Evolutionary conservation across 1,140 invertebrate species (phyloP), one percentile per base, ranked within the genome.

Genomic region (Scylla paramamosain): DNA sequence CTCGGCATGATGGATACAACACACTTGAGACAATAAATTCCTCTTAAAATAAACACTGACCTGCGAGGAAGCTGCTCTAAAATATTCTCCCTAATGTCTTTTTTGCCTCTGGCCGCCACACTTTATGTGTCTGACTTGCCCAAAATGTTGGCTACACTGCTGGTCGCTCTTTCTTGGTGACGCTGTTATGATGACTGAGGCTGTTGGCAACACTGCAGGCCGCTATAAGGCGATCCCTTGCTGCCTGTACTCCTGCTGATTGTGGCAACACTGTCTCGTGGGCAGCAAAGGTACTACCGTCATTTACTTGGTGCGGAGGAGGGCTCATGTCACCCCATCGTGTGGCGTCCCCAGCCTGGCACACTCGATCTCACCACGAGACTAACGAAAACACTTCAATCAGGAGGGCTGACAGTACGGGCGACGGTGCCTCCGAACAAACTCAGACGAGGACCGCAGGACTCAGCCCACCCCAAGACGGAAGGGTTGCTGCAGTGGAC

Each of bases 61-160:
- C 93, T 91, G 87, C 93, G 46, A 94, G 88, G 88, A 91, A 94
- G 88, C 93, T 91, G 82, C 93, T 84, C 93, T 94, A 84, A 94
- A 94, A 94, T 94, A 94, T 94, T 94, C 88, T 31, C 93, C 93
- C 93, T 94, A 94, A 94, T 94, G 93, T 94, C 93, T 91, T 91
- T 94, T 94, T 94, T 94, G 25, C 59, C 89, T 82, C 59, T 82
- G 88, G 31, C 32, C 88, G 88, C 93, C 59, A 46, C 59, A 94
- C 87, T 94, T 94, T 94, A 94, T 94, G 93, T 91, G 88, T 94
- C 39, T 46, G 93, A 84, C 88, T 94, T 88, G 29, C 39, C 88
- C 39, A 46, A 94, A 93, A 93, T 93, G 92, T 87, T 93, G 92
- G 92, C 92, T 87, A 93, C 92, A 86, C 92, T 88, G 92, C 28